Base-by-base conservation (phyloP, 2,797 vertebrate genomes). In the Fistularia tabacaria region DNA sequence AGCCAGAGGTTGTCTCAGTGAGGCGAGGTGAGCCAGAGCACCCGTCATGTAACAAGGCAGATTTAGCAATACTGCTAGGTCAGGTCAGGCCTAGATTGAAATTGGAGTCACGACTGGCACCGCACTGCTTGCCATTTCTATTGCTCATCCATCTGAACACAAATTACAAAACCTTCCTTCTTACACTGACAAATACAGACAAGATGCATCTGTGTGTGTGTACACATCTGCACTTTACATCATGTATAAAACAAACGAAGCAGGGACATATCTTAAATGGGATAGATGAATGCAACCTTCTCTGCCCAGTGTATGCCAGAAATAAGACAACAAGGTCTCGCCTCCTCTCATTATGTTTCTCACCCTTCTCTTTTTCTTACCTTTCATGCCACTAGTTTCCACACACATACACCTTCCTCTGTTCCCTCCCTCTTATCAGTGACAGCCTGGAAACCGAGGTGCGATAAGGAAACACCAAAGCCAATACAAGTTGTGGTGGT, bases 31-130 rank as follows among this genome's bases (percentile, higher is more conserved):
- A 82, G 84, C 76, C 80, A 64, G 65, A 71, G 77, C 66, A 60
- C 65, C 65, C 69, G 50, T 82, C 82, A 77, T 84, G 84, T 90
- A 86, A 83, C 82, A 59, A 86, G 81, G 82, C 79, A 83, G 81
- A 84, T 85, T 85, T 77, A 82, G 86, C 82, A 83, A 84, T 80
- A 81, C 66, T 82, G 86, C 86, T 83, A 80, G 87, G 87, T 89
- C 86, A 87, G 84, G 81, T 85, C 77, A 71, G 73, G 75, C 69
- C 61, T 59, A 77, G 80, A 85, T 79, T 82, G 86, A 84, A 83
- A 74, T 57, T 57, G 59, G 74, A 84, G 79, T 80, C 74, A 57
- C 10, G 56, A 71, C 71, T 54, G 67, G 57, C 67, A 73, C 54
- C 49, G 55, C 12, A 7, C 62, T 58, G 57, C 68, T 71, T 14